phyloP scores from a whole-genome alignment of 2,113 vertebrate genomes.

The Lepisosteus oculatus region DNA sequence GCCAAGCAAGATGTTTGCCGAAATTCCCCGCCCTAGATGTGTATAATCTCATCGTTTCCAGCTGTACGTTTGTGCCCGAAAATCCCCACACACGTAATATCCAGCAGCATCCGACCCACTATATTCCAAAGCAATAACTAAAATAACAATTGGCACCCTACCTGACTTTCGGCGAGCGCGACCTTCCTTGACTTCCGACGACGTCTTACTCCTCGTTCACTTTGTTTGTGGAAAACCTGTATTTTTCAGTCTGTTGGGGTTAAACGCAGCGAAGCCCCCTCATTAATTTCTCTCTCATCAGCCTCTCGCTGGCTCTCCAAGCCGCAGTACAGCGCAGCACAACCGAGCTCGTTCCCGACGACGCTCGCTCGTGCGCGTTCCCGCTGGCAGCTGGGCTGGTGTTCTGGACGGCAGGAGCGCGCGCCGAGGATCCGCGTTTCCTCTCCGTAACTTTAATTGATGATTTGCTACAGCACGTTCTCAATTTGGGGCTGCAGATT shows the following conservation, averaged over 20 bases:
- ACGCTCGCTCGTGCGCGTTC: conserved; percentile 23
- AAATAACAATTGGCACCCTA: conserved; percentile 8
- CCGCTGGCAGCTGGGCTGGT: conserved; percentile 29
- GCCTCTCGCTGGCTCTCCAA: conserved; percentile 1
- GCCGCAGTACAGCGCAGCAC: conserved; percentile 6
- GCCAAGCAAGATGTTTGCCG: not conserved
- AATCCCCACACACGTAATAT: not conserved
- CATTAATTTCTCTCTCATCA: conserved; percentile 6
- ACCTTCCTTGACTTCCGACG: not conserved
- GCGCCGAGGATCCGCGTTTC: not conserved
- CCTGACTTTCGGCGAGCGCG: conserved; percentile 1
- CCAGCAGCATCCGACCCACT: conserved; percentile 39
- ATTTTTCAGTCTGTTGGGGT: not conserved
- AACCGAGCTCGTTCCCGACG: conserved; percentile 30
- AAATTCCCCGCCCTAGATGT: conserved; percentile 2
- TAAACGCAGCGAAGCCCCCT: not conserved
- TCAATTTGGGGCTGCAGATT: too few relatives aligned
- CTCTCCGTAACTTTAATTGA: not conserved
- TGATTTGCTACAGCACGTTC: too few relatives aligned
- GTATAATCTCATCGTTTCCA: conserved; percentile 1
- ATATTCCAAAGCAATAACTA: conserved; percentile 9
- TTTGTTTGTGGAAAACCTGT: not conserved
- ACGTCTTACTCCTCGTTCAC: not conserved
- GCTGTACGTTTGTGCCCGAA: not conserved
- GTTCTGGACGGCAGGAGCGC: conserved; percentile 1